Evolutionary conservation across 2,888 invertebrate species (phyloP), one percentile per base, ranked within the genome.

Genomic region (Incurvaria masculella): DNA sequence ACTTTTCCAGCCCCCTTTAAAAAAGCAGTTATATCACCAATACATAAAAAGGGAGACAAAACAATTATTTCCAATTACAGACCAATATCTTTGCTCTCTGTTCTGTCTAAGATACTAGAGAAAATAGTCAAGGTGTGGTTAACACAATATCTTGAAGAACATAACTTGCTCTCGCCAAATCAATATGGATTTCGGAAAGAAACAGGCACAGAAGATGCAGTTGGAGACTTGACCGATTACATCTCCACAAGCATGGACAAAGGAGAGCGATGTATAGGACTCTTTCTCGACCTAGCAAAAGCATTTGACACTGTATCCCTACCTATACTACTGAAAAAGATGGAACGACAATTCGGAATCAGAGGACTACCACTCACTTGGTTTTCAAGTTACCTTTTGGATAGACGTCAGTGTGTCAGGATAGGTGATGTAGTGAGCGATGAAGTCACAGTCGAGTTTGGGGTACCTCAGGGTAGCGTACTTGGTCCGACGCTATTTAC

Each of bases 31-130:
- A 20, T 45, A 10, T n/a, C 11, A 11, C 45, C 45, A 14, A 33
- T 45, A 2, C 21, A 38, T 14, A 33, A 33, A 33, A 14, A n/a
- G 3, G 33, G 33, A 14, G 33, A 33, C 14, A 33, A 33, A 11
- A 33, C 8, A 11, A 8, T 33, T 23, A 16, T 21, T 18, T 26
- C 44, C 2, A 45, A 45, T 21, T 45, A 45, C 16, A 17, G 45
- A 14, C 38, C 45, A 5, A 45, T 45, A 2, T 39, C 45, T 14
- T 11, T 45, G 11, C 20, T 45, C 10, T 40, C 45, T 8, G 17
- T 21, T 11, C 17, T 45, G 10, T 10, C 45, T 16, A 45, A 45
- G 40, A 33, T 45, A 10, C 21, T 45, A 1, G 45, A 45, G 21
- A 33, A 21, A 19, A 19, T n/a, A 8, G 38, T 45, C 2, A 45